Evolutionary conservation across 2,888 invertebrate genomes (phyloP).

Genomic region (Trachelus tabidus): DNA sequence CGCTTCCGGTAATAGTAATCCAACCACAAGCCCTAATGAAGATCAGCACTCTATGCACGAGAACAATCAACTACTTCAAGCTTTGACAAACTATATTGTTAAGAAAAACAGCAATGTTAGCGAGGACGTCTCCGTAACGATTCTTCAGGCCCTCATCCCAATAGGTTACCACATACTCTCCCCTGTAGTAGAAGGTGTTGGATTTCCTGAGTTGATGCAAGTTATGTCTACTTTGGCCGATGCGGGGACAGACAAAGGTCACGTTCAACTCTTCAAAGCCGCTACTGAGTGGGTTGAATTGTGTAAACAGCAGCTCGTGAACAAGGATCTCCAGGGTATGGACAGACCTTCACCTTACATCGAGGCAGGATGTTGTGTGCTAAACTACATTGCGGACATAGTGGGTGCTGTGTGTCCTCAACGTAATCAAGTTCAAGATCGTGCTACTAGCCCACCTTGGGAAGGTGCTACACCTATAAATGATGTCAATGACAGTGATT

Average conservation of each 20-base stretch:
- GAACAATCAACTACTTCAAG: slow-evolving; percentile 77
- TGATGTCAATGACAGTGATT: slow-evolving; percentile 76
- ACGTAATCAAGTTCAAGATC: slow-evolving; percentile 51
- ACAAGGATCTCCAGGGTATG: slow-evolving; percentile 66
- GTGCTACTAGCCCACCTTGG: slow-evolving; percentile 79
- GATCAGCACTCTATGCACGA: slow-evolving; percentile 72
- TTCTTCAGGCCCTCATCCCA: slow-evolving; percentile 80
- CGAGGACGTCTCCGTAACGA: slow-evolving; percentile 73
- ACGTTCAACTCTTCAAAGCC: slow-evolving; percentile 83
- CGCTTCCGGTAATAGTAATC: slow-evolving; percentile 41
- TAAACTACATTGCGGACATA: slow-evolving; percentile 87
- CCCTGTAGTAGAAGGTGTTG: slow-evolving; percentile 74
- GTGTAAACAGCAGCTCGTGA: slow-evolving; percentile 73
- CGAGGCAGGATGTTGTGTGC: slow-evolving; percentile 84
- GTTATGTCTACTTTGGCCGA: slow-evolving; percentile 88
- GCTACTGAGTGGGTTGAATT: slow-evolving; percentile 83
- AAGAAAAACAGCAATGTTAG: slow-evolving; percentile 74
- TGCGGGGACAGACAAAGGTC: slow-evolving; percentile 84
- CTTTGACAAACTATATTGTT: slow-evolving; percentile 78
- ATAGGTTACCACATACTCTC: slow-evolving; percentile 76
- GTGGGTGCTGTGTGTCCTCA: slow-evolving; percentile 70
- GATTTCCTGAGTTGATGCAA: slow-evolving; percentile 82
- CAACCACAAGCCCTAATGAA: slow-evolving; percentile 52
- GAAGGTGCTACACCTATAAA: slow-evolving; percentile 72
- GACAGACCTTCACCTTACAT: slow-evolving; percentile 70